A percentile compares a stretch with the other conserved stretches of the same genome.
Evolutionary conservation across 2,113 vertebrate species (phyloP).

Genomic region (Crotalus tigris): DNA sequence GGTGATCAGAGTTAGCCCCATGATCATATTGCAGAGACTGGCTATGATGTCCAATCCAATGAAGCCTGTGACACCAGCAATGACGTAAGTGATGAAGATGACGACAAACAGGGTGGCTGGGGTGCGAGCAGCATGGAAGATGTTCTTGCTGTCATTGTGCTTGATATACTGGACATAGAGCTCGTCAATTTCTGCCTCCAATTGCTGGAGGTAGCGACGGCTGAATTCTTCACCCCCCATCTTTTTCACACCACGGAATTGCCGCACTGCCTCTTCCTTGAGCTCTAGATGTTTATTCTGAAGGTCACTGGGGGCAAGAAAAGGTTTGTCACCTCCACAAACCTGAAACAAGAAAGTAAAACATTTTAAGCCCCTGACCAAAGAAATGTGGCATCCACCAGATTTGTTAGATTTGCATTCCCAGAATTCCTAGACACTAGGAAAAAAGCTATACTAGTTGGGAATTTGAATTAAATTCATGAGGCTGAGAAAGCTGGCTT

Average conservation of each 20-base stretch:
- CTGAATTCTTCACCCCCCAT: slow-evolving; percentile 99
- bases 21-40: slow-evolving; percentile 97
- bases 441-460: not conserved
- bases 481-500: not conserved
- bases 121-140: slow-evolving; percentile 97
- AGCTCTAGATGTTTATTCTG: slow-evolving; percentile 83
- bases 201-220: slow-evolving; percentile 92
- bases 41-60: slow-evolving; percentile 96
- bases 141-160: slow-evolving; percentile 99
- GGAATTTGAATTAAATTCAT: not conserved
- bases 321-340: slow-evolving; percentile 93
- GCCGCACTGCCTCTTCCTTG: slow-evolving; percentile 85
- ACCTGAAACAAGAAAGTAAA: slow-evolving; percentile 69
- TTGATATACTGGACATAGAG: slow-evolving; percentile 98
- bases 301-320: slow-evolving; percentile 90
- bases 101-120: slow-evolving; percentile 98
- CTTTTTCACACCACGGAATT: slow-evolving; percentile 94
- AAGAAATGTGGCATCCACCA: not conserved
- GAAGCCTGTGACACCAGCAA: slow-evolving; percentile 93
- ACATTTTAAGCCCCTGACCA: not conserved
- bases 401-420: not conserved
- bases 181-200: slow-evolving; percentile 93
- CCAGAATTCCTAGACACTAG: not conserved
- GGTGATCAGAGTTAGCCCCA: slow-evolving; percentile 96
- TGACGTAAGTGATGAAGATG: slow-evolving; percentile 97